Conservation (phyloP, 2,797 vertebrate genomes). For the Staurois parvus region DNA sequence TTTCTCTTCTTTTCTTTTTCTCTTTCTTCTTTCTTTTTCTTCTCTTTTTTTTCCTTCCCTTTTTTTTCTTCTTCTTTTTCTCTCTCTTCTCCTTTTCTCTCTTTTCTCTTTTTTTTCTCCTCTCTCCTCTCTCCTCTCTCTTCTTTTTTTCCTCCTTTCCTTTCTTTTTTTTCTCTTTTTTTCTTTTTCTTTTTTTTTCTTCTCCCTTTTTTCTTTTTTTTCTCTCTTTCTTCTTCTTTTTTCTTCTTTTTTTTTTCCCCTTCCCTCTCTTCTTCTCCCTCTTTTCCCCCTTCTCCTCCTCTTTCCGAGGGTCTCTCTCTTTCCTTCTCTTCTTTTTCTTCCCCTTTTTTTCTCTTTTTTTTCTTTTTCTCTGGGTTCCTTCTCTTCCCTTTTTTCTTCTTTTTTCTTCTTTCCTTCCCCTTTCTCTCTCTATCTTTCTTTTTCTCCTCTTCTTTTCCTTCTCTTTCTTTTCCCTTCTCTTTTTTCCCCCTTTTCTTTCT, state of each 20-base stretch:
- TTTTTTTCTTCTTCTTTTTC: not conserved
- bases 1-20: not conserved
- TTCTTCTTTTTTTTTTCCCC: not conserved
- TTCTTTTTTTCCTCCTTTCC: not conserved
- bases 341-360: too few species aligned
- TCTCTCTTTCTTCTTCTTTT: not conserved
- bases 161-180: not conserved
- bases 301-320: too few species aligned
- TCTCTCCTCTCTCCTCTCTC: not conserved
- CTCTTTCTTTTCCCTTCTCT: not conserved
- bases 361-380: too few species aligned
- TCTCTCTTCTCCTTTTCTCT: not conserved
- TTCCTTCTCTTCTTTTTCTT: too few species aligned
- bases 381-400: not conserved
- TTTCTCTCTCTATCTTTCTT: not conserved
- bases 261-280: not conserved
- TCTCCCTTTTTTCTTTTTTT: not conserved
- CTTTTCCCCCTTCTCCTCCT: not conserved
- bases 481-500: slow-evolving; percentile 4
- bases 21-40: not conserved
- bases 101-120: too few species aligned
- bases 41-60: not conserved
- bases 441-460: not conserved
- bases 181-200: not conserved
- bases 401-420: not conserved